A percentile compares a stretch with the other conserved stretches of the same genome.
Conservation (phyloP, 2,888 invertebrate genomes). For the Sinopyrophorus schimmeli region DNA sequence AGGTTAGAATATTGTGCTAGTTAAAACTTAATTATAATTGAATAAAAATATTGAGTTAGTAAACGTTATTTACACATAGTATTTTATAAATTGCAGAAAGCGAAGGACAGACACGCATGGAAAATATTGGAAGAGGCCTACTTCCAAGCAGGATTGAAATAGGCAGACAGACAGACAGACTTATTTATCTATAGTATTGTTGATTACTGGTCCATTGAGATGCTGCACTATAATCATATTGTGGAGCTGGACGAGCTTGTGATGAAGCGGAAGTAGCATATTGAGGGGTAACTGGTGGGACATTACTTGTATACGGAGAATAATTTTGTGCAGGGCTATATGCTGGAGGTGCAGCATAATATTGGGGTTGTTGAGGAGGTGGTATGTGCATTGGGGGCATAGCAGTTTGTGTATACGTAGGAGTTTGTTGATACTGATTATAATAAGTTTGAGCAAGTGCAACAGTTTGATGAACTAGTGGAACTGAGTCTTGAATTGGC, state of each 20-base stretch:
- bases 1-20: too few species aligned
- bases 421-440: conserved; percentile 48
- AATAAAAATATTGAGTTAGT: too few species aligned
- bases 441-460: conserved; percentile 51
- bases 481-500: conserved; percentile 71
- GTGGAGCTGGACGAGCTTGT: conserved; percentile 48
- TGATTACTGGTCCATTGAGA: conserved; percentile 60
- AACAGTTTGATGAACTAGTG: conserved; percentile 48
- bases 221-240: conserved; percentile 55
- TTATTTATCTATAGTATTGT: conserved; percentile 67
- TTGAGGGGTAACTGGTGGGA: conserved; percentile 47
- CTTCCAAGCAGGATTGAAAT: too few species aligned
- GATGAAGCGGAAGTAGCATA: conserved; percentile 53
- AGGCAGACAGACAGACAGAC: too few species aligned
- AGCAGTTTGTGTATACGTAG: conserved; percentile 43
- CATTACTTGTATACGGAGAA: conserved; percentile 47
- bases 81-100: too few species aligned
- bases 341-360: conserved; percentile 49
- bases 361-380: conserved; percentile 56
- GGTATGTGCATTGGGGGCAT: conserved; percentile 56
- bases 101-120: too few species aligned
- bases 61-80: too few species aligned
- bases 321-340: conserved; percentile 50
- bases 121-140: too few species aligned
- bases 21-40: too few species aligned